Evolutionary conservation across 2,797 vertebrate genomes (phyloP).

Genomic region (Mionectes olivaceus): DNA sequence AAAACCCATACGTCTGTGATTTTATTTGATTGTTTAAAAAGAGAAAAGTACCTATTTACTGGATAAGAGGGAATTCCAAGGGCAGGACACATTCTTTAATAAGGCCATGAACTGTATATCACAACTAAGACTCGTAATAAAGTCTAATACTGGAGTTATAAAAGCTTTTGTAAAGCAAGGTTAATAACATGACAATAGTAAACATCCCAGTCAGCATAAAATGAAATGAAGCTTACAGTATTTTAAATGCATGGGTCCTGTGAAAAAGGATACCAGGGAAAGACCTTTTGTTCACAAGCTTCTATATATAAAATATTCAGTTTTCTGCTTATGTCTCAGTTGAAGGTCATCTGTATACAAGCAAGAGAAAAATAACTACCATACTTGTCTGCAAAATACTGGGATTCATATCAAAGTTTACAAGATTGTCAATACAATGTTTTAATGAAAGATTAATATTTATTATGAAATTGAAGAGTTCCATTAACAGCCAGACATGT

Average conservation of each 20-base stretch:
- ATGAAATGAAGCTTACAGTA: conserved; percentile 46
- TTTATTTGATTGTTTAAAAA: not conserved
- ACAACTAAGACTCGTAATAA: conserved; percentile 49
- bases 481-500: not conserved
- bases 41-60: not conserved
- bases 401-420: not conserved
- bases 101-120: conserved; percentile 60
- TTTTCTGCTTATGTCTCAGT: conserved; percentile 38
- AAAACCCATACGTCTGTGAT: not conserved
- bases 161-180: conserved; percentile 55
- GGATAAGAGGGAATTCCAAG: conserved; percentile 37
- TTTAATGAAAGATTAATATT: not conserved
- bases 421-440: not conserved
- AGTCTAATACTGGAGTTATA: conserved; percentile 54
- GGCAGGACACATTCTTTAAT: conserved; percentile 54
- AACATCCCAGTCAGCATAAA: conserved; percentile 66
- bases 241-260: conserved; percentile 54
- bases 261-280: conserved; percentile 27
- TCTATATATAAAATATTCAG: conserved; percentile 41
- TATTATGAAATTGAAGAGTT: not conserved
- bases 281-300: conserved; percentile 45
- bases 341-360: conserved; percentile 51
- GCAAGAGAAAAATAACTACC: not conserved
- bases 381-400: not conserved
- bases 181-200: conserved; percentile 66